phyloP scores from a whole-genome alignment of 2,888 invertebrate genomes.

The Mylabris sibirica region DNA sequence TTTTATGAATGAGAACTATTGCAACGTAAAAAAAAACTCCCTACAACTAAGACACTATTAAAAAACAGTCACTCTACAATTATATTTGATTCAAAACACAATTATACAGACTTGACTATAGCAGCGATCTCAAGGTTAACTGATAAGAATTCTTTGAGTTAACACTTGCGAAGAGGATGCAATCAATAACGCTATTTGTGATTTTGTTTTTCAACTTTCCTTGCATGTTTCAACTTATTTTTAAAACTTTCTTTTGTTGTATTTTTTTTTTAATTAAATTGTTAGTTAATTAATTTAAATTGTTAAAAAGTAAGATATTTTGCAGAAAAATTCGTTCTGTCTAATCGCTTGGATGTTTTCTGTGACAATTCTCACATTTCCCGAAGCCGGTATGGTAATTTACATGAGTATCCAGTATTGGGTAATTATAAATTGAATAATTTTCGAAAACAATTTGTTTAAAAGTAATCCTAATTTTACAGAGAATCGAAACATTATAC shows the following conservation, averaged over 20 bases:
- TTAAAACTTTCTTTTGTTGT: background rate
- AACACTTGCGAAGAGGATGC: background rate
- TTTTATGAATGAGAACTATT: background rate
- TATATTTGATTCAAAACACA: background rate
- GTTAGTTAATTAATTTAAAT: background rate
- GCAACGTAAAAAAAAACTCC: background rate
- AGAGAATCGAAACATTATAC: slow-evolving; percentile 62
- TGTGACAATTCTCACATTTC: slow-evolving; percentile 63
- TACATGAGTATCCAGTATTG: slow-evolving; percentile 67
- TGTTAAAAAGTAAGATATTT: slow-evolving; percentile 24
- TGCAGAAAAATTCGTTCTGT: slow-evolving; percentile 63
- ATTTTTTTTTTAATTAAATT: background rate
- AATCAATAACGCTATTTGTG: too few relatives aligned
- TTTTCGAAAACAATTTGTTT: background rate
- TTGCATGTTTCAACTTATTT: too few relatives aligned
- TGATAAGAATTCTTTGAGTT: background rate
- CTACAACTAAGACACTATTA: background rate
- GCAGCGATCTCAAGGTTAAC: too few relatives aligned
- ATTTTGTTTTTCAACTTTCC: too few relatives aligned
- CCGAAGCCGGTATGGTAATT: slow-evolving; percentile 65
- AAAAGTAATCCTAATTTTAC: slow-evolving; percentile 37
- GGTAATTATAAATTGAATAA: slow-evolving; percentile 55
- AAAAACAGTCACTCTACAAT: background rate
- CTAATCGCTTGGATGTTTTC: slow-evolving; percentile 65
- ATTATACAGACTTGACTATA: background rate